These are phyloP conservation scores for Romanogobio albipinnatus DNA, from an alignment of 2,113 vertebrate genomes.

Conservation along the genomic window DNA sequence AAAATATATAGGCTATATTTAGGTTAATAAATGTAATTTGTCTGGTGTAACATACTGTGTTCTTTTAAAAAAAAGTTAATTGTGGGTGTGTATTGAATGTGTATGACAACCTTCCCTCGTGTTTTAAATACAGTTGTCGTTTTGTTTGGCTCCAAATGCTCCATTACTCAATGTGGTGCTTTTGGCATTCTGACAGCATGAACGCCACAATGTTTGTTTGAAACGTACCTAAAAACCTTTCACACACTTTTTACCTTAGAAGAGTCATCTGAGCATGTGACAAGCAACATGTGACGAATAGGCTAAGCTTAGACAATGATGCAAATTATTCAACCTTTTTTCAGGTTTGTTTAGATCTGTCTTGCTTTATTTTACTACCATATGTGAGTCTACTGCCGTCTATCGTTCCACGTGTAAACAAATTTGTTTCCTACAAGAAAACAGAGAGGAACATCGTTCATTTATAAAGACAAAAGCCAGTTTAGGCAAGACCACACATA, in stretches of 20 bases:
- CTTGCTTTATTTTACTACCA: not conserved
- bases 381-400: not conserved
- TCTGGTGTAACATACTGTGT: not conserved
- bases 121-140: conserved; percentile 43
- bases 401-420: not conserved
- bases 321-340: conserved; percentile 7
- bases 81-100: conserved; percentile 52
- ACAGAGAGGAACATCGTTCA: not conserved
- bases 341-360: not conserved
- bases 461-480: not conserved
- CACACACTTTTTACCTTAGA: conserved; percentile 59
- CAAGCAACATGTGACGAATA: conserved; percentile 42
- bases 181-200: conserved; percentile 47
- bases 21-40: not conserved
- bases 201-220: conserved; percentile 43
- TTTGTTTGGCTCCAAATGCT: conserved; percentile 47
- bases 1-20: not conserved
- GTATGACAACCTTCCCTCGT: not conserved
- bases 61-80: conserved; percentile 10
- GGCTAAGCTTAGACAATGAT: not conserved
- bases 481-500: not conserved
- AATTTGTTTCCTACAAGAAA: not conserved
- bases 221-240: conserved; percentile 67
- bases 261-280: conserved; percentile 54
- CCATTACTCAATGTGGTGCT: conserved; percentile 44